Percentiles rank a stretch among this genome's conserved stretches.
These are phyloP conservation scores for Eonycteris spelaea DNA, from an alignment of 2,113 vertebrate genomes.

Conservation along the genomic window DNA sequence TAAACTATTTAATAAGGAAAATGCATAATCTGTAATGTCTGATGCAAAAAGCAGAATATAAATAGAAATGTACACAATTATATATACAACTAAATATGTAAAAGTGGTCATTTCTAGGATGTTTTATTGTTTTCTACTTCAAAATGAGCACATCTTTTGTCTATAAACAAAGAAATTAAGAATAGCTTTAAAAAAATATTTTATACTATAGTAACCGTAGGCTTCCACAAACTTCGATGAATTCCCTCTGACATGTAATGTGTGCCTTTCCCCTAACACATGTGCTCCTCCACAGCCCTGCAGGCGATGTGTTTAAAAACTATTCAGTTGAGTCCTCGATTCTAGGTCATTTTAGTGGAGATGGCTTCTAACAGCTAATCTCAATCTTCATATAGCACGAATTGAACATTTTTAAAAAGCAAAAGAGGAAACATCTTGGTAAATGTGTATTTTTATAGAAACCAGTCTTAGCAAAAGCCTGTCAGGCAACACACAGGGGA, in stretches of 20 bases:
- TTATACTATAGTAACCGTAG: not conserved
- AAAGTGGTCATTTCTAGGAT: not conserved
- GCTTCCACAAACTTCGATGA: not conserved
- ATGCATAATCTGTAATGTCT: not conserved
- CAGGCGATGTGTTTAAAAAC: not conserved
- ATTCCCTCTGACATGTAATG: not conserved
- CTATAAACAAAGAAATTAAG: not conserved
- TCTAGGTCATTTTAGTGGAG: not conserved
- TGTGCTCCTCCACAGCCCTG: too few species aligned
- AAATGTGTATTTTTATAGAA: not conserved
- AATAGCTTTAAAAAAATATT: not conserved
- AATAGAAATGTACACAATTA: not conserved
- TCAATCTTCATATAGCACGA: not conserved
- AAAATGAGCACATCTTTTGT: not conserved
- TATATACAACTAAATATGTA: not conserved
- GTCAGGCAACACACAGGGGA: not conserved
- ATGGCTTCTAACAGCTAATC: not conserved
- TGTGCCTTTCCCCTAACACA: not conserved
- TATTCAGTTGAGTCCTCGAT: not conserved
- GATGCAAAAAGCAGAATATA: not conserved
- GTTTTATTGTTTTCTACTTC: not conserved
- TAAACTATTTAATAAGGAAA: conserved; percentile 6
- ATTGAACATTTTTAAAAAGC: not conserved
- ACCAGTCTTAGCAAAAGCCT: not conserved
- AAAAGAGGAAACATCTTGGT: not conserved